Conservation (phyloP, 2,113 vertebrate genomes). For the Nerophis lumbriciformis region DNA sequence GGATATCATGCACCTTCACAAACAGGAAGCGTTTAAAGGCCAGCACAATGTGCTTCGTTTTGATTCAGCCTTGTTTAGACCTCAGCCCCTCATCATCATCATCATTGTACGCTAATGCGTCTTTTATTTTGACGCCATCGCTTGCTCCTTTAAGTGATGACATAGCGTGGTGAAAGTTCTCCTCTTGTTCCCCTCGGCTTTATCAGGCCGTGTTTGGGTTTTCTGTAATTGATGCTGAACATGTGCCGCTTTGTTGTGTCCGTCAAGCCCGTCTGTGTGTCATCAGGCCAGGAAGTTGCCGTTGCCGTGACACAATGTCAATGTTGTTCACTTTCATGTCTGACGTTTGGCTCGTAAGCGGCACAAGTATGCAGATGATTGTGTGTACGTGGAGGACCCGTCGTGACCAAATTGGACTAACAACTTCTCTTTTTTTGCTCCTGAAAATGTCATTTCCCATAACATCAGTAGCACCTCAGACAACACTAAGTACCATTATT, state of each 20-base stretch:
- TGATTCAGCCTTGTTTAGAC: slow-evolving; percentile 51
- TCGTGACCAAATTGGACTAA: too few species aligned
- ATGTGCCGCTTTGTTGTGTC: slow-evolving; percentile 23
- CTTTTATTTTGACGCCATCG: slow-evolving; percentile 45
- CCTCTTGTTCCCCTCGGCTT: slow-evolving; percentile 13
- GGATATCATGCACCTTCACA: slow-evolving; percentile 53
- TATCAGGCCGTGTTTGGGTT: slow-evolving; percentile 27
- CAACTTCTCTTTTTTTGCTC: too few species aligned
- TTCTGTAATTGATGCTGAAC: slow-evolving; percentile 8
- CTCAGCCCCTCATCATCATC: slow-evolving; percentile 18
- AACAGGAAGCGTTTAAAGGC: slow-evolving; percentile 59
- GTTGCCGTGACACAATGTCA: slow-evolving; percentile 41
- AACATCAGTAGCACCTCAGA: too few species aligned
- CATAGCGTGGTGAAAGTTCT: slow-evolving; percentile 26
- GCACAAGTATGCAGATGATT: slow-evolving; percentile 42
- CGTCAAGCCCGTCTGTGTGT: slow-evolving; percentile 45
- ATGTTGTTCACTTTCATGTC: slow-evolving; percentile 43
- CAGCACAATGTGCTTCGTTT: slow-evolving; percentile 44
- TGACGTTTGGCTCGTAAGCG: slow-evolving; percentile 56
- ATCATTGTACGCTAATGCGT: slow-evolving; percentile 50
- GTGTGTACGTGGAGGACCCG: background rate
- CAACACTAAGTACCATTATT: too few species aligned
- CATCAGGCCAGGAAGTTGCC: slow-evolving; percentile 54
- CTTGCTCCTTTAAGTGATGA: slow-evolving; percentile 35
- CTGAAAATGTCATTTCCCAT: too few species aligned